Base-by-base conservation (phyloP, 2,113 vertebrate species). In the Rhizomys pruinosus region DNA sequence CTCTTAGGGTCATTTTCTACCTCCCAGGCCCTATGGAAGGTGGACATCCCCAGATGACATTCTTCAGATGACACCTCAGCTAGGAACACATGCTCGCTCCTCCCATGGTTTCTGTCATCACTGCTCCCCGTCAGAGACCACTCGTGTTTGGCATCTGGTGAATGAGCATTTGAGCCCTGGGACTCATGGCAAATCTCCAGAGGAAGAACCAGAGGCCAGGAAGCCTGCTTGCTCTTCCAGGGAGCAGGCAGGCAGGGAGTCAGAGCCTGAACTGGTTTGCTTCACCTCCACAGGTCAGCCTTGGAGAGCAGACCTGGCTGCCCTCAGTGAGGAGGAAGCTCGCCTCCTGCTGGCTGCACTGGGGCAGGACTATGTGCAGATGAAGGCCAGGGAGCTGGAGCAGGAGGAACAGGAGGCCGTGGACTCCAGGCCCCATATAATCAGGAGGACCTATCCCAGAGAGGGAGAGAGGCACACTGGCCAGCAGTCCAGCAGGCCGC, bases 331-430 rank as follows among this genome's bases (percentile, higher is more conserved):
- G 72, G 98, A 99, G 0, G 98, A 99, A 59, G 98, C 98, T 6
- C 97, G 98, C 69, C 96, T 98, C 89, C 97, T 99, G 95, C 97
- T 99, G 95, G 98, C 98, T 39, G 98, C 98, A 0, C 97, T 99
- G n/a, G 98, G 99, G 66, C 98, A 99, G 94, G 99, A 99, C 88
- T 99, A 99, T 93, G 94, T 99, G 97, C 98, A 99, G 98, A 98
- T 98, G 97, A 98, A 98, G 47, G 98, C 98, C 44, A 98, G 98
- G 84, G 99, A 99, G 55, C 96, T 98, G 96, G 98, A 99, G 19
- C 98, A 29, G 77, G n/a, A 88, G 72, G 39, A 73, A n/a, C n/a
- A n/a, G n/a, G n/a, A n/a, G n/a, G n/a, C n/a, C n/a, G n/a, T n/a
- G n/a, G 98, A 97, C 64, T 98, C 98, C 96, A 99, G 98, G 99